These are phyloP conservation scores for Holothuria leucospilota DNA, from an alignment of 53 echinoderm and acorn worm genomes.

Conservation along the genomic window DNA sequence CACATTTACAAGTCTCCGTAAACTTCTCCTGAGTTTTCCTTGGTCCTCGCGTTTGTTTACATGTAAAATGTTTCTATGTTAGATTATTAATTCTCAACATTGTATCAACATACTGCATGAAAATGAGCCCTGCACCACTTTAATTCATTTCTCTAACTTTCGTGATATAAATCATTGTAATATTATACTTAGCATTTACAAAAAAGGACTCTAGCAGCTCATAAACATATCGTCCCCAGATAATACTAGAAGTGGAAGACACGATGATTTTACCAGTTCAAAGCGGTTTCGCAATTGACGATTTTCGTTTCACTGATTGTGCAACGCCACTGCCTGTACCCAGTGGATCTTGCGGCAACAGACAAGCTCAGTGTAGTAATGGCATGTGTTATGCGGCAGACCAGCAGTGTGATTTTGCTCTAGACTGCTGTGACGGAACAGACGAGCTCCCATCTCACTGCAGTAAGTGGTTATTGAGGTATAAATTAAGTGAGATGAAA, in stretches of 20 bases:
- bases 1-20: too few relatives aligned
- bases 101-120: too few relatives aligned
- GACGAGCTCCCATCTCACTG: constrained; percentile 70
- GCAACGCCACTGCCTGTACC: constrained; percentile 54
- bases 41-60: too few relatives aligned
- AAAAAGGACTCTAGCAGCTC: too few relatives aligned
- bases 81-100: too few relatives aligned
- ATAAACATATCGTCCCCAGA: constrained; percentile 33
- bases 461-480: constrained; percentile 37
- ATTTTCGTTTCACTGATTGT: constrained; percentile 80
- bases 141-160: too few relatives aligned
- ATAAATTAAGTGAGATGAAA: too few relatives aligned
- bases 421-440: constrained; percentile 78
- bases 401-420: constrained; percentile 76
- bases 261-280: constrained; percentile 52
- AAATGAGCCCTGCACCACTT: too few relatives aligned
- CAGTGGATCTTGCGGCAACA: constrained; percentile 47
- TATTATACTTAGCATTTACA: too few relatives aligned
- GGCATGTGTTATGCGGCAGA: constrained; percentile 70
- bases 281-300: constrained; percentile 89
- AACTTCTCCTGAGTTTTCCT: too few relatives aligned
- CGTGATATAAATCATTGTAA: too few relatives aligned
- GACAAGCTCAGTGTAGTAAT: constrained; percentile 65
- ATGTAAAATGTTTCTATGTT: too few relatives aligned
- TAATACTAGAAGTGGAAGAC: constrained; percentile 79